Base-by-base conservation (phyloP, 2,888 invertebrate species). In the Daptonema setosum region DNA sequence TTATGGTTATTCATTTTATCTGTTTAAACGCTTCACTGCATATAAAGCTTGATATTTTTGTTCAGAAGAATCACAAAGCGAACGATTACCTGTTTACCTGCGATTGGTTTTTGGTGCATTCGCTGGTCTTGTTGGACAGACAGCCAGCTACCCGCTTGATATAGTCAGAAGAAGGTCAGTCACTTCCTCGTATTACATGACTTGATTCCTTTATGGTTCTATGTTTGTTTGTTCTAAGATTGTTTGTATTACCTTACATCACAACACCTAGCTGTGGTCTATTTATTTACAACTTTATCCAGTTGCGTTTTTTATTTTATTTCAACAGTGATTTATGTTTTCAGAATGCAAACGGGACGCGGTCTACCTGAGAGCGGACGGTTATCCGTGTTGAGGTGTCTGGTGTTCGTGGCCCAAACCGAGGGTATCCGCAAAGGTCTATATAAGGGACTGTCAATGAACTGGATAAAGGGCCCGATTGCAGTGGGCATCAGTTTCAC, bases 391-490 rank as follows among this genome's bases (percentile, higher is more conserved):
- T 45, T 66, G 45, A 58, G 60, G 14, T 71, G 71, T 1, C 63
- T 72, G 2, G 57, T 20, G 47, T 63, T 63, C 51, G 69, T 75
- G 3, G 61, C 67, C 26, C 60, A 59, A 57, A 80, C 81, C 63
- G 95, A 97, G 73, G 95, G 97, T 30, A 70, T 86, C 28, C 79
- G 80, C 70, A 78, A 80, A 54, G 95, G 95, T 0, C 83, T 93
- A 71, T 97, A 86, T 78, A 97, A 97, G 74, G 97, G 97, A 0
- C 79, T 97, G n/a, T 87, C 87, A 65, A 88, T 99, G 88, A 99
- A 97, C 75, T 97, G 93, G 91, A 82, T 97, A 55, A 80, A 79
- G 65, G 79, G 79, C n/a, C 79, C 79, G 1, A 76, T 79, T 17
- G 76, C 78, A 22, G 77, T 78, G 14, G 95, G 95, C 58, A 87